Conservation (phyloP, 2,888 invertebrate species). For the Cosmia trapezina region DNA sequence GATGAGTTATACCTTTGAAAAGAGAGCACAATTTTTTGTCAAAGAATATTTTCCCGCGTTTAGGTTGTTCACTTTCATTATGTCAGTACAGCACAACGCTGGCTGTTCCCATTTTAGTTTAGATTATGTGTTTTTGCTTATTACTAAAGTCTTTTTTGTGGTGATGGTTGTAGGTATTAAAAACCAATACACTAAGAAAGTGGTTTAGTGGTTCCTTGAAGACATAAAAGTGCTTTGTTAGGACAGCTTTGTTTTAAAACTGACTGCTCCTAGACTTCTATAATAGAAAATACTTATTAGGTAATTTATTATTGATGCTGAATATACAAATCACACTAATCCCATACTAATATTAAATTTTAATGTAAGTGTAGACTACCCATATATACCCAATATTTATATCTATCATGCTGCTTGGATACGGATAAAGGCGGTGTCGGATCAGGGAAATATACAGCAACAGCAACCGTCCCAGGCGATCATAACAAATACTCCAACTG, state of each 20-base stretch:
- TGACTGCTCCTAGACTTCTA: no score
- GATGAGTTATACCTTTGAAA: slow-evolving; percentile 4
- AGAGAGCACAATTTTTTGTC: not conserved
- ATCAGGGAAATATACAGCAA: slow-evolving; percentile 78
- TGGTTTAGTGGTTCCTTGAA: not conserved
- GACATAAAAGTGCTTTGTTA: not conserved
- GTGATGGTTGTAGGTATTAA: not conserved
- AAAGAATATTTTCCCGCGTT: slow-evolving; percentile 15
- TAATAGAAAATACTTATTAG: not conserved
- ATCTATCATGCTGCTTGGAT: slow-evolving; percentile 78
- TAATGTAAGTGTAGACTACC: not conserved
- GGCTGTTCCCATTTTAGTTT: not conserved
- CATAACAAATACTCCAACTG: slow-evolving; percentile 93
- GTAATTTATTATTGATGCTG: not conserved
- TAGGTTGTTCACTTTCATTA: slow-evolving; percentile 1
- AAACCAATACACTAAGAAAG: no score
- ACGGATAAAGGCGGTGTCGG: slow-evolving; percentile 85
- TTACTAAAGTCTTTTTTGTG: not conserved
- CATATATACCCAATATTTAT: slow-evolving; percentile 42
- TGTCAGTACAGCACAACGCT: not conserved
- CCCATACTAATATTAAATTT: not conserved
- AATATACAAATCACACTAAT: slow-evolving; percentile 2
- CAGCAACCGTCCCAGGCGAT: slow-evolving; percentile 91
- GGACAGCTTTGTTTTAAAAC: not conserved
- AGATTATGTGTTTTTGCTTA: not conserved